These are phyloP conservation scores for Zele albiditarsus DNA, from an alignment of 2,888 invertebrate species.

Conservation along the genomic window DNA sequence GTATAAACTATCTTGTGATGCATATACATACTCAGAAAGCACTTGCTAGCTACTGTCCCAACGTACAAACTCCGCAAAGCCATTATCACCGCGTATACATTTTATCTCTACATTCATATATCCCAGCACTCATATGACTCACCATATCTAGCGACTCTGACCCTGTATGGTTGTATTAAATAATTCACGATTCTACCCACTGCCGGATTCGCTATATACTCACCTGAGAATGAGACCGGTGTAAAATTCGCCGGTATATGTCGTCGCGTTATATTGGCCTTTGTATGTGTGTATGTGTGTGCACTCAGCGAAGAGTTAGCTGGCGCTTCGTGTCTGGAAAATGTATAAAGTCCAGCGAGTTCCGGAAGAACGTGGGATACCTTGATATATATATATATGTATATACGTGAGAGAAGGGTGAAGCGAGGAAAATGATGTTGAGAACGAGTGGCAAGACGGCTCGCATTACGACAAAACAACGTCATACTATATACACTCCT, in stretches of 20 bases:
- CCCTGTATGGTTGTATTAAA: constrained; percentile 50
- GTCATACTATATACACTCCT: not conserved
- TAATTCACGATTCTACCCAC: constrained; percentile 56
- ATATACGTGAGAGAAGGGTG: constrained; percentile 6
- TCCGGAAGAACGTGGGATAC: constrained; percentile 4
- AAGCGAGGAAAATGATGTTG: constrained; percentile 23
- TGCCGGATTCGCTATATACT: constrained; percentile 36
- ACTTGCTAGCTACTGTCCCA: constrained; percentile 17
- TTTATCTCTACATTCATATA: constrained; percentile 48
- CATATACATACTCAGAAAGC: not conserved
- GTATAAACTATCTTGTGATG: constrained; percentile 4
- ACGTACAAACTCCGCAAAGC: constrained; percentile 52
- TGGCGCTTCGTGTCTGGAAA: constrained; percentile 28
- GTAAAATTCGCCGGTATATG: constrained; percentile 35
- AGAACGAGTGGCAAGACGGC: constrained; percentile 24
- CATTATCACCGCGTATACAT: constrained; percentile 53
- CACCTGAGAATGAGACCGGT: constrained; percentile 11
- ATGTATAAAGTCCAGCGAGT: constrained; percentile 30
- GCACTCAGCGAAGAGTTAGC: constrained; percentile 29
- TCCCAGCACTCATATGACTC: constrained; percentile 34
- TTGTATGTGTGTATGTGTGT: constrained; percentile 6
- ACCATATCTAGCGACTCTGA: constrained; percentile 44
- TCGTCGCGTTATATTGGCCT: constrained; percentile 26
- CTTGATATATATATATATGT: not conserved
- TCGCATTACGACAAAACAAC: constrained; percentile 20